Evolutionary conservation across 2,113 vertebrate genomes (phyloP).

Genomic region (Peromyscus maniculatus): DNA sequence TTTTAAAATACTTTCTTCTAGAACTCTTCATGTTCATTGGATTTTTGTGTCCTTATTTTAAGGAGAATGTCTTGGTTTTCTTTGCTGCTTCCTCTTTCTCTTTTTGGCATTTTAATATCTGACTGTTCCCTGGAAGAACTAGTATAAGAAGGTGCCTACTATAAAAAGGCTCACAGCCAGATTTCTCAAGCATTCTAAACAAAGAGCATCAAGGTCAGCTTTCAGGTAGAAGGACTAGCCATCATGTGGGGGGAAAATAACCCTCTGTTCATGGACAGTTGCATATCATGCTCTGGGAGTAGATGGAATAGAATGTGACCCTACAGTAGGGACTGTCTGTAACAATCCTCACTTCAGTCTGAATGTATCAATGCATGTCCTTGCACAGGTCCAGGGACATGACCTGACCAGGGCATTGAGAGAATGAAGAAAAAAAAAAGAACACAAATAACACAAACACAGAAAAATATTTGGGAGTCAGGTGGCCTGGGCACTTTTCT

Average conservation of each 20-base stretch:
- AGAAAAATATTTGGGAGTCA: not conserved
- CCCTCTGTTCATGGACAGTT: not conserved
- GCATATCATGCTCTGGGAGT: not conserved
- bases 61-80: not conserved
- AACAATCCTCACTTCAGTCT: not conserved
- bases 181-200: slow-evolving; percentile 17
- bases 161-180: not conserved
- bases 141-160: not conserved
- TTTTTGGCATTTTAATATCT: not conserved
- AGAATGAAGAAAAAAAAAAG: not conserved
- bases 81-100: not conserved
- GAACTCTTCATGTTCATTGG: not conserved
- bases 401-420: not conserved
- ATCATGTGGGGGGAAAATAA: not conserved
- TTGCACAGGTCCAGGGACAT: not conserved
- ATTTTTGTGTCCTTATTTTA: not conserved
- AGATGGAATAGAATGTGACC: not conserved
- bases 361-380: not conserved
- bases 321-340: not conserved
- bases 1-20: slow-evolving; percentile 7
- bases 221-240: not conserved
- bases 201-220: not conserved
- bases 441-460: not conserved
- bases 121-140: not conserved
- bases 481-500: not conserved